Conservation (phyloP, 1,140 invertebrate species). For the Atta cephalotes region DNA sequence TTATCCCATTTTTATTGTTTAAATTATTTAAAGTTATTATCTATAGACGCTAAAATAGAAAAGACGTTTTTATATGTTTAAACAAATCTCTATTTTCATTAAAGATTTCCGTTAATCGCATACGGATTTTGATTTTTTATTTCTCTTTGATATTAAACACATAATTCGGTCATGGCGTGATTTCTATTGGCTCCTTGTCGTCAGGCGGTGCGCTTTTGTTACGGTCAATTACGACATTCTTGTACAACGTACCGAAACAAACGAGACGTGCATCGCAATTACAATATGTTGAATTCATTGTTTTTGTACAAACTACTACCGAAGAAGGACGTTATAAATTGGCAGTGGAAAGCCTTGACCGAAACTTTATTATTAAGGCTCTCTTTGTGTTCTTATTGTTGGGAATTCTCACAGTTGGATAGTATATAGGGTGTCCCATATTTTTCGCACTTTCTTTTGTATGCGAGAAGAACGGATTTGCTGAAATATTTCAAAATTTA, state of each 20-base stretch:
- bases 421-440: constrained; percentile 28
- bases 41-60: not conserved
- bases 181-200: not conserved
- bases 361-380: constrained; percentile 28
- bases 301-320: constrained; percentile 28
- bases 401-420: not conserved
- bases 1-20: not conserved
- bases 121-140: not conserved
- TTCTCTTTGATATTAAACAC: not conserved
- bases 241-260: constrained; percentile 30
- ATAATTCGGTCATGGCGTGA: not conserved
- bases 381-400: constrained; percentile 3
- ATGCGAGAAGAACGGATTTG: too few species aligned
- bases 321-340: constrained; percentile 11
- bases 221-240: constrained; percentile 22
- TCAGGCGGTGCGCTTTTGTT: constrained; percentile 6
- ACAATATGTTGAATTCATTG: constrained; percentile 2
- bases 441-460: not conserved
- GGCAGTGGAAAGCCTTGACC: constrained; percentile 22
- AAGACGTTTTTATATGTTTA: not conserved
- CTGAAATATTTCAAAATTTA: too few species aligned
- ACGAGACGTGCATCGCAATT: constrained; percentile 24
- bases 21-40: not conserved
- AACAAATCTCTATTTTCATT: not conserved
- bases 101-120: not conserved